Base-by-base conservation (phyloP, 37 sponge, comb jelly and placozoan genomes). In the Corticium candelabrum region DNA sequence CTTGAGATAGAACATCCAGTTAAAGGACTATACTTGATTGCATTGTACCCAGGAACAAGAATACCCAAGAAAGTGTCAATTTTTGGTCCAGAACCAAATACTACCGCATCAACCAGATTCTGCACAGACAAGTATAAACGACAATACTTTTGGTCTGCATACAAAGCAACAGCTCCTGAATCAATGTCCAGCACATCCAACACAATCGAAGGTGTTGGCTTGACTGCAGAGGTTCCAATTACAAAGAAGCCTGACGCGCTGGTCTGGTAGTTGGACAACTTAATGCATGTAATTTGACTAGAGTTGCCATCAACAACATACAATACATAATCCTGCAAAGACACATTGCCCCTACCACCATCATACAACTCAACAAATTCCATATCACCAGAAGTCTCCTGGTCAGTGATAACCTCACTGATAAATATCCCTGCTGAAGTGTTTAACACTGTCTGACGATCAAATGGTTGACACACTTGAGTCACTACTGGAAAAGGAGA, bases 341-440 rank as follows among this genome's bases (percentile, higher is more conserved):
- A 29, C 29, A 15, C 31, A 32, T 70, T 70, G 4, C 73, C 73
- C 21, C 36, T 4, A 34, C 73, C 73, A 7, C 73, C 73, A 34
- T 70, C 73, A 15, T 70, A 70, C 35, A 70, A 32, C 73, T 70
- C 73, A 4, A 70, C 73, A 34, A 70, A 70, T 15, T 29, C 73
- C 5, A 30, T 15, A 7, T 4, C 31, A 32, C 31, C 73, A 4
- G 31, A 15, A 5, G 5, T 5, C 11, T 5, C 11, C 56, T 5
- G 11, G 56, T 43, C 56, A 35, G 73, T 5, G 5, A 4, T 29
- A 15, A 70, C 29, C 21, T 70, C 73, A 34, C 21, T 70, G 73
- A 70, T 70, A 4, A 70, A 7, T 50, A 50, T 21, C 62, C 21
- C 21, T 27, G 15, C 15, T 27, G 15, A 27, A 27, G 62, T 50